Percentiles rank a stretch among this genome's conserved stretches.
These are phyloP conservation scores for Labroides dimidiatus DNA, from an alignment of 2,797 vertebrate species.

Conservation along the genomic window DNA sequence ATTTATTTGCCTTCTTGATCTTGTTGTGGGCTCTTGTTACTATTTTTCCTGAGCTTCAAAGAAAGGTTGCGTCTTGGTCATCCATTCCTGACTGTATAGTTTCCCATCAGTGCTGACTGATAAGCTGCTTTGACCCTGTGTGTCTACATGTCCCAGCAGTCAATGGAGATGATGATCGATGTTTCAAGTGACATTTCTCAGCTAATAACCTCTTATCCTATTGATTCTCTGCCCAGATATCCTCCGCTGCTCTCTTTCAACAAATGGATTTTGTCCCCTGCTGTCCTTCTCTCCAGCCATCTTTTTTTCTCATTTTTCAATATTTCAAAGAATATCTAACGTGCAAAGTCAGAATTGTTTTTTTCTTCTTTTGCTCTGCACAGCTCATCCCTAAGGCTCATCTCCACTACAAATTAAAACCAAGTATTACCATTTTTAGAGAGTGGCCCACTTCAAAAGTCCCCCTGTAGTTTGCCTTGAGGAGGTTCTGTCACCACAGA, in stretches of 20 bases:
- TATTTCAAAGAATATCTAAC: constrained; percentile 49
- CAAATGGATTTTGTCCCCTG: constrained; percentile 71
- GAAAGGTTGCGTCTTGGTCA: constrained; percentile 31
- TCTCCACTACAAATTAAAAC: constrained; percentile 55
- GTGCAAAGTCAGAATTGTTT: constrained; percentile 15
- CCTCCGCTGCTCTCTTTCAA: constrained; percentile 68
- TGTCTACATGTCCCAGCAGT: constrained; percentile 70
- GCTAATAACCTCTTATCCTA: constrained; percentile 83
- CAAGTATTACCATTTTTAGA: constrained; percentile 51
- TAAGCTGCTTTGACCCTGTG: constrained; percentile 66
- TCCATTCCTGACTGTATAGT: constrained; percentile 41
- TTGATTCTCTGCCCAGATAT: constrained; percentile 76
- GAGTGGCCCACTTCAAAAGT: constrained; percentile 58
- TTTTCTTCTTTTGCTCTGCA: constrained; percentile 23
- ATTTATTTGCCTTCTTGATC: background rate
- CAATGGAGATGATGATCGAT: constrained; percentile 78
- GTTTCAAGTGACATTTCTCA: constrained; percentile 81
- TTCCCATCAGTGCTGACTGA: constrained; percentile 59
- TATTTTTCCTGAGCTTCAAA: constrained; percentile 14
- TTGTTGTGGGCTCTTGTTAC: background rate
- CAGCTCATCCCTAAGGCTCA: constrained; percentile 34
- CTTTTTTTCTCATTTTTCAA: constrained; percentile 42
- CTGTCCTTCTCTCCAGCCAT: constrained; percentile 56
- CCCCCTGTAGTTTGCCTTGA: constrained; percentile 53
- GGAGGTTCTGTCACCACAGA: constrained; percentile 43